Conservation (phyloP, 2,888 invertebrate species). For the Salpingus planirostris region DNA sequence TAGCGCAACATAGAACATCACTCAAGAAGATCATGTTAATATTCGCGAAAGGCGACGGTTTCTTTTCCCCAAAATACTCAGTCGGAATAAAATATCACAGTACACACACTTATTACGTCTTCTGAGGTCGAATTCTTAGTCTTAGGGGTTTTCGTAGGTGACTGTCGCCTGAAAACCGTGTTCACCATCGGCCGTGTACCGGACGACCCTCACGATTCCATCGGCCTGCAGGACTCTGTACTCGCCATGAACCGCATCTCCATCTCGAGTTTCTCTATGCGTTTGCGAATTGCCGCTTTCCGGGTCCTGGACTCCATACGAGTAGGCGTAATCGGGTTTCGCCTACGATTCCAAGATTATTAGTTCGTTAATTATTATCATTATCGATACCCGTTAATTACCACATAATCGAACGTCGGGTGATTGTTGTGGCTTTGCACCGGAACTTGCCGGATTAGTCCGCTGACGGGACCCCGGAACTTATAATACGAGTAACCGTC, state of each 20-base stretch:
- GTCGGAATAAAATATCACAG: neutral
- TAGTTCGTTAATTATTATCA: neutral
- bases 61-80: too few species aligned
- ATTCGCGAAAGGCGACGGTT: too few species aligned
- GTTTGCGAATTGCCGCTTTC: slow-evolving; percentile 63
- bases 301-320: slow-evolving; percentile 69
- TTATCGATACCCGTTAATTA: too few species aligned
- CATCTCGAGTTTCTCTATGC: slow-evolving; percentile 62
- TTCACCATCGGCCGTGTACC: slow-evolving; percentile 63
- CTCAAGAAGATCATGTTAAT: too few species aligned
- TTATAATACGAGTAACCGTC: slow-evolving; percentile 62
- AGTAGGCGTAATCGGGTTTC: slow-evolving; percentile 65
- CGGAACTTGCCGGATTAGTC: slow-evolving; percentile 49
- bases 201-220: slow-evolving; percentile 61
- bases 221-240: slow-evolving; percentile 68
- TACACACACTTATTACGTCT: too few species aligned
- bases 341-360: too few species aligned
- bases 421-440: slow-evolving; percentile 45
- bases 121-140: too few species aligned
- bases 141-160: slow-evolving; percentile 23
- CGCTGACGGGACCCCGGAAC: slow-evolving; percentile 67
- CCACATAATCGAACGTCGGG: slow-evolving; percentile 57
- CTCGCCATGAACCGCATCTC: slow-evolving; percentile 63
- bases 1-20: too few species aligned
- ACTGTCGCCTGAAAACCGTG: slow-evolving; percentile 62